Evolutionary conservation across 2,113 vertebrate genomes (phyloP).

Genomic region (Cebidichthys violaceus): DNA sequence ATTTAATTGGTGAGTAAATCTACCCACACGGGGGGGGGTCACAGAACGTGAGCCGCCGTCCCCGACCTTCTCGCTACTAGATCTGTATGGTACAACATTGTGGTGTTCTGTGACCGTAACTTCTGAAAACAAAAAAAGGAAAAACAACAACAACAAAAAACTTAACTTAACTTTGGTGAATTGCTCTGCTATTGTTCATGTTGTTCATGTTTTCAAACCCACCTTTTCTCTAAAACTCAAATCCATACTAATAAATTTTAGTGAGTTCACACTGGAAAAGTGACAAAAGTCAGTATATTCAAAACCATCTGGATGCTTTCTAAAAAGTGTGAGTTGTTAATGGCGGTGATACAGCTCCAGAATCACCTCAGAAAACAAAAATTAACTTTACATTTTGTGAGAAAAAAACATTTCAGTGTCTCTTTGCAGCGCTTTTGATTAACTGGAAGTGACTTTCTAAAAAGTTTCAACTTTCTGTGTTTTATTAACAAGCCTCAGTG

Average conservation of each 20-base stretch:
- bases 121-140: background rate
- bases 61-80: background rate
- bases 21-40: background rate
- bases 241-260: background rate
- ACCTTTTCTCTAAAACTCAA: background rate
- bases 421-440: background rate
- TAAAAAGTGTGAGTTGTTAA: background rate
- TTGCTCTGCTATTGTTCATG: background rate
- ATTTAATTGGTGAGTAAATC: background rate
- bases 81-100: background rate
- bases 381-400: background rate
- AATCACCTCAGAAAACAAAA: background rate
- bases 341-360: background rate
- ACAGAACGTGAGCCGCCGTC: background rate
- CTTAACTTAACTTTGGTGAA: background rate
- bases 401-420: background rate
- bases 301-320: background rate
- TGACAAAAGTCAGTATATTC: background rate
- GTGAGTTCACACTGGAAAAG: background rate
- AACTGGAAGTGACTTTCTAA: background rate
- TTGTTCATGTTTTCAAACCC: background rate
- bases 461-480: background rate
- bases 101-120: background rate
- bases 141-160: background rate
- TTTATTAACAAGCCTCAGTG: background rate